These are phyloP conservation scores for Prionailurus bengalensis DNA, from an alignment of 2,113 vertebrate species.

Conservation along the genomic window DNA sequence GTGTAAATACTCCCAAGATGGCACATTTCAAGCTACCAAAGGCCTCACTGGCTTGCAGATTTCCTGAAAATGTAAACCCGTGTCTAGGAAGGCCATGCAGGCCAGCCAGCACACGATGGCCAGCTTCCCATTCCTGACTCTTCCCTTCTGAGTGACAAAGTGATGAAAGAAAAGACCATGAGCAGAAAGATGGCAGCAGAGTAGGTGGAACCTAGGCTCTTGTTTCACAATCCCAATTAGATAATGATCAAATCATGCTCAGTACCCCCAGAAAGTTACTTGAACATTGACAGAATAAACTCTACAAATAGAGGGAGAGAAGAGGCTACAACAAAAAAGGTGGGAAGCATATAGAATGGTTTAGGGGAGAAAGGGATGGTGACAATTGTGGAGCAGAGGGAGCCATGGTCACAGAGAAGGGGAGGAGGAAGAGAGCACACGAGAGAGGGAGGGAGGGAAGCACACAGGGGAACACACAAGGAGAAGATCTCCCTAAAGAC, in stretches of 20 bases:
- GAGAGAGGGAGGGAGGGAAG: no score
- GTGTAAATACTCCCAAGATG: background rate
- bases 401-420: background rate
- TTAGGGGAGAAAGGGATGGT: background rate
- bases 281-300: background rate
- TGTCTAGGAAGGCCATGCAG: background rate
- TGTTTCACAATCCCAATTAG: background rate
- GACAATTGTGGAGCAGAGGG: background rate
- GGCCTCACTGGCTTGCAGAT: background rate
- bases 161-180: background rate
- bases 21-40: background rate
- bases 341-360: background rate
- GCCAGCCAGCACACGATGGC: background rate
- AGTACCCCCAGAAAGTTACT: background rate
- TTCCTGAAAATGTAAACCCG: background rate
- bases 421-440: no score
- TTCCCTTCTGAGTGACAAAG: background rate
- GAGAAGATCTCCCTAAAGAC: background rate
- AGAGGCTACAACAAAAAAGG: background rate
- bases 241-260: background rate
- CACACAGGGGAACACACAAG: background rate
- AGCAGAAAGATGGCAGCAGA: background rate
- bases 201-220: background rate
- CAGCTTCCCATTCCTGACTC: background rate
- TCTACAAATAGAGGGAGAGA: background rate